Base-by-base conservation (phyloP, 2,888 invertebrate species). In the Dasypolia templi region DNA sequence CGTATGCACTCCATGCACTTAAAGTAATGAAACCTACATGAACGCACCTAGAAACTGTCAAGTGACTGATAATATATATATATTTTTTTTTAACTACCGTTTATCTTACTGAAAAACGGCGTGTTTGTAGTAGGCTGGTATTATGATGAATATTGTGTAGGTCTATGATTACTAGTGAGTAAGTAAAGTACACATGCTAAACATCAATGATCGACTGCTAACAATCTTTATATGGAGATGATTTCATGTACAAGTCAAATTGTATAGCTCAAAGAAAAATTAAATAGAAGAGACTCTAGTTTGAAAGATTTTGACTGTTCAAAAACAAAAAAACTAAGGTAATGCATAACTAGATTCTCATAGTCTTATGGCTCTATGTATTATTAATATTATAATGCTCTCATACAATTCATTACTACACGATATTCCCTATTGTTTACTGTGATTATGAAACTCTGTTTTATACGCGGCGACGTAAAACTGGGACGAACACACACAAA, bases 401-500 rank as follows among this genome's bases (percentile, higher is more conserved):
- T 26, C 49, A 79, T 62, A 72, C 64, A 69, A 44, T 44, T 61
- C 32, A 61, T 56, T 75, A 56, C 14, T 22, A n/a, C 49, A 55
- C 35, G 29, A 77, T 63, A 72, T 72, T 82, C 67, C 44, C 49
- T 42, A 68, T 72, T 66, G 65, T 83, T 77, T 77, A 65, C 56
- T 59, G 46, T 65, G 72, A 82, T 79, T 77, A 73, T 67, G 77
- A 77, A 79, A 85, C 75, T 64, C 42, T 77, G 64, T 79, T 73
- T 81, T 72, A 69, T 76, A 55, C 61, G 62, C 64, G 53, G 72
- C 61, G 73, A 66, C 66, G 49, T 73, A 73, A 85, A 86, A 85
- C 79, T 87, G 62, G 86, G 79, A 73, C 87, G 82, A 75, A 79
- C 81, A 62, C 86, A 87, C 84, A 87, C 84, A 84, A 74, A 81